Conservation (phyloP, 2,888 invertebrate genomes). For the Emmelina monodactyla region DNA sequence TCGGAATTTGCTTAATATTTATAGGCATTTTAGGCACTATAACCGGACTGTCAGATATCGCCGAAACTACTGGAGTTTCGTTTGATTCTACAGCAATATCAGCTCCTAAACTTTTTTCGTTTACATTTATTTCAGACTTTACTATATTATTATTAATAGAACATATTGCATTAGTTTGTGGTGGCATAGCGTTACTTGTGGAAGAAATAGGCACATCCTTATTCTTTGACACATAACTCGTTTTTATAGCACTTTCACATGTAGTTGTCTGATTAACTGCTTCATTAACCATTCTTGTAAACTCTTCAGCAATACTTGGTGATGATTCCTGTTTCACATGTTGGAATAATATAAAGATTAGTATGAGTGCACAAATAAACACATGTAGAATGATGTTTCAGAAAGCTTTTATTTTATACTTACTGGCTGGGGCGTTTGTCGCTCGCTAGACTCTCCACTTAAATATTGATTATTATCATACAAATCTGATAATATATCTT, state of each 20-base stretch:
- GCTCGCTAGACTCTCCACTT: conserved; percentile 54
- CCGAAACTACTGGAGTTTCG: conserved; percentile 74
- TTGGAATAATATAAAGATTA: too few species aligned
- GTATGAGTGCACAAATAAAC: neutral
- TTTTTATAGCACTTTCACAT: conserved; percentile 32
- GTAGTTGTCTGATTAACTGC: conserved; percentile 42
- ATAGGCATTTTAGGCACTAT: conserved; percentile 66
- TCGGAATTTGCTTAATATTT: conserved; percentile 44
- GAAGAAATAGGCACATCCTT: conserved; percentile 33
- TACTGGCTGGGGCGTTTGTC: conserved; percentile 62
- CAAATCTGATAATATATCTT: conserved; percentile 58
- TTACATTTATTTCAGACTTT: conserved; percentile 54
- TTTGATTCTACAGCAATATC: conserved; percentile 40
- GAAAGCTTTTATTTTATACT: conserved; percentile 19
- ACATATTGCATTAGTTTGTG: conserved; percentile 46
- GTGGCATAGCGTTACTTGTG: conserved; percentile 32
- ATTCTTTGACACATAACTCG: conserved; percentile 33
- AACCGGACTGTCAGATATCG: conserved; percentile 73
- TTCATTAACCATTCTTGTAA: conserved; percentile 55
- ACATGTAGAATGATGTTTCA: neutral
- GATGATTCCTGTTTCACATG: conserved; percentile 34
- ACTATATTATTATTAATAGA: conserved; percentile 51
- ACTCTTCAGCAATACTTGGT: conserved; percentile 51
- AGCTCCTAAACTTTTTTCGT: conserved; percentile 45
- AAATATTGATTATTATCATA: conserved; percentile 42